Percentiles rank a stretch among this genome's conserved stretches.
Conservation (phyloP, 2,797 vertebrate genomes). For the Brachyrhaphis roseni region DNA sequence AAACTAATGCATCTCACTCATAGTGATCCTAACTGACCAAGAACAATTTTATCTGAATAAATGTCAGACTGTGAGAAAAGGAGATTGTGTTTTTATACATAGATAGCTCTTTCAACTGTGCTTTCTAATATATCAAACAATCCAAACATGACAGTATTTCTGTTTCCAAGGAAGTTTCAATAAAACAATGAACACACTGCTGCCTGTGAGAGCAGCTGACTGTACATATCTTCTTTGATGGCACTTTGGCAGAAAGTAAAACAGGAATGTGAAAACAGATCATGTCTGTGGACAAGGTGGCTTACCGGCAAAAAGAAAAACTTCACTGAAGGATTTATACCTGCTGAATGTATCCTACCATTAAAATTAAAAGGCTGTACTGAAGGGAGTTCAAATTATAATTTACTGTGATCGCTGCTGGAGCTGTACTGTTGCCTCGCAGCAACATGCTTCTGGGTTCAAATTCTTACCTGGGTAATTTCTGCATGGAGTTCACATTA, state of each 20-base stretch:
- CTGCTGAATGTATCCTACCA: constrained; percentile 17
- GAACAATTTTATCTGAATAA: not conserved
- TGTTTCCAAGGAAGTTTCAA: not conserved
- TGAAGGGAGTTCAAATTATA: not conserved
- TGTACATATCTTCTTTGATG: constrained; percentile 16
- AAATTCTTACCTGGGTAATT: not conserved
- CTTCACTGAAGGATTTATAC: constrained; percentile 14
- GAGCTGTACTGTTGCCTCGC: not conserved
- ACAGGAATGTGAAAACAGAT: constrained; percentile 45
- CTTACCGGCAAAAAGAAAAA: not conserved
- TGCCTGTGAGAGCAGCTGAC: not conserved
- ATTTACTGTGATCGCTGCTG: not conserved
- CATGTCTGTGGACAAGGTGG: constrained; percentile 5
- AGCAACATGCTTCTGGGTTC: not conserved
- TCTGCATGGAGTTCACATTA: not conserved
- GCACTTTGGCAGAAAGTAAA: constrained; percentile 53
- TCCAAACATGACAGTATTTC: not conserved
- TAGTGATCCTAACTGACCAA: not conserved
- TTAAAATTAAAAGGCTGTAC: constrained; percentile 2
- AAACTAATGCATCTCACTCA: not conserved
- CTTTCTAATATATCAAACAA: not conserved
- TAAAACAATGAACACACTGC: not conserved
- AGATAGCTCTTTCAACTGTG: not conserved
- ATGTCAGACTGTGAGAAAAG: not conserved
- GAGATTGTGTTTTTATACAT: not conserved